Evolutionary conservation across 2,113 vertebrate genomes (phyloP).

Genomic region (Drymodes brunneopygia): DNA sequence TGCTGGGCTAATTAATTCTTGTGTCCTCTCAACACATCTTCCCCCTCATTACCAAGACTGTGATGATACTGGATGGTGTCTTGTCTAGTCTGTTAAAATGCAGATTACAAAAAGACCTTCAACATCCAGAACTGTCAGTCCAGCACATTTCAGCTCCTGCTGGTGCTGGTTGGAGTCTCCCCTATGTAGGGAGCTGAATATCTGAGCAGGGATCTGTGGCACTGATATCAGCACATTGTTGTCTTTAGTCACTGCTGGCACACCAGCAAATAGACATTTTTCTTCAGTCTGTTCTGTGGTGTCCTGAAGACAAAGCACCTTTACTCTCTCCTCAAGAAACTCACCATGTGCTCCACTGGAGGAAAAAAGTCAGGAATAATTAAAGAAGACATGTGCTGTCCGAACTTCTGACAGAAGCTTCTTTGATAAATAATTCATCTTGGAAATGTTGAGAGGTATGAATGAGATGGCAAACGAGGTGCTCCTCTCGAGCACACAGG

Average conservation of each 20-base stretch:
- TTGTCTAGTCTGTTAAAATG: neutral
- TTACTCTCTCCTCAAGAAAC: neutral
- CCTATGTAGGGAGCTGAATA: neutral
- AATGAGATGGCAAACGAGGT: neutral
- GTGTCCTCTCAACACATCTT: neutral
- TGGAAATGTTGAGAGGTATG: neutral
- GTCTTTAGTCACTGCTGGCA: neutral
- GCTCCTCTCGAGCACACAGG: neutral
- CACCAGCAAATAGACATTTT: neutral
- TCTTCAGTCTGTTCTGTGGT: neutral
- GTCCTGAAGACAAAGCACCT: neutral
- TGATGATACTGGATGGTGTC: neutral
- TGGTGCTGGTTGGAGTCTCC: neutral
- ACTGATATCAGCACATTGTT: neutral
- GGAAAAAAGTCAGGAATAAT: slow-evolving; percentile 34
- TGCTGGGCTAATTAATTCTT: neutral
- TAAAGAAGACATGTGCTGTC: slow-evolving; percentile 41
- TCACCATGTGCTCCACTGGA: neutral
- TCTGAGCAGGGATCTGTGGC: neutral
- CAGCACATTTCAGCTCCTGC: neutral
- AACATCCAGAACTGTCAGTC: neutral
- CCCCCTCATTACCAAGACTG: neutral
- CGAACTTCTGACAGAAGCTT: slow-evolving; percentile 18
- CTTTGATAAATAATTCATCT: slow-evolving; percentile 53
- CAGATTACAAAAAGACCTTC: neutral